phyloP scores from a whole-genome alignment of 2,797 vertebrate species.

The Sphenopsis melanotis region DNA sequence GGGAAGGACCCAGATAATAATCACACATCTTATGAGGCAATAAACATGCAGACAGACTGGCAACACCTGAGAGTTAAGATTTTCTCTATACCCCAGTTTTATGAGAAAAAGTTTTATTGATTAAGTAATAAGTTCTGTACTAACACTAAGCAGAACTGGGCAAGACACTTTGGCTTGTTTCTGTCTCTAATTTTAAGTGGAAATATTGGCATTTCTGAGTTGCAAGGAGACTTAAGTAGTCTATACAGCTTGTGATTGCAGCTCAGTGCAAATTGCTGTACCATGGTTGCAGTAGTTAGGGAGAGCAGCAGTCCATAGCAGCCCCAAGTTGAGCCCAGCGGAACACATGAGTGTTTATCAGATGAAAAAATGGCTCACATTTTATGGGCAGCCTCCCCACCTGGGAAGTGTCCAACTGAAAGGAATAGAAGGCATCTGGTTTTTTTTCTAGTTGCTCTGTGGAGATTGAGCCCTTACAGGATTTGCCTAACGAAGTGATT shows the following conservation, averaged over 20 bases:
- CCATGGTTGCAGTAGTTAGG: neutral
- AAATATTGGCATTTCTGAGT: neutral
- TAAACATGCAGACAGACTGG: neutral
- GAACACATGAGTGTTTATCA: neutral
- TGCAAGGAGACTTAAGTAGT: neutral
- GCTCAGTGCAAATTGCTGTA: neutral
- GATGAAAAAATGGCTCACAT: neutral
- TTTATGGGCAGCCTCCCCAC: neutral
- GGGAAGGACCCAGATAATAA: neutral
- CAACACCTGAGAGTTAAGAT: neutral
- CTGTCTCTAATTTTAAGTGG: neutral
- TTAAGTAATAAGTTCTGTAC: neutral
- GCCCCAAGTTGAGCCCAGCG: neutral
- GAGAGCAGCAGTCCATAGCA: neutral
- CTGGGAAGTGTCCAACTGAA: fast-evolving
- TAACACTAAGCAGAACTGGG: neutral
- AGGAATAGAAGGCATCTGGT: neutral
- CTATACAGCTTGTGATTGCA: neutral
- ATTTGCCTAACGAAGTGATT: neutral
- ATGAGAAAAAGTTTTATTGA: conserved; percentile 8
- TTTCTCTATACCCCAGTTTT: neutral
- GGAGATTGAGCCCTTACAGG: neutral
- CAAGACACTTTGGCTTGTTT: neutral
- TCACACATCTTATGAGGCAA: neutral
- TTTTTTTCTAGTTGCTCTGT: neutral